A percentile compares a stretch with the other conserved stretches of the same genome.
Conservation (phyloP, 2,797 vertebrate genomes). For the Hippocampus kuda region DNA sequence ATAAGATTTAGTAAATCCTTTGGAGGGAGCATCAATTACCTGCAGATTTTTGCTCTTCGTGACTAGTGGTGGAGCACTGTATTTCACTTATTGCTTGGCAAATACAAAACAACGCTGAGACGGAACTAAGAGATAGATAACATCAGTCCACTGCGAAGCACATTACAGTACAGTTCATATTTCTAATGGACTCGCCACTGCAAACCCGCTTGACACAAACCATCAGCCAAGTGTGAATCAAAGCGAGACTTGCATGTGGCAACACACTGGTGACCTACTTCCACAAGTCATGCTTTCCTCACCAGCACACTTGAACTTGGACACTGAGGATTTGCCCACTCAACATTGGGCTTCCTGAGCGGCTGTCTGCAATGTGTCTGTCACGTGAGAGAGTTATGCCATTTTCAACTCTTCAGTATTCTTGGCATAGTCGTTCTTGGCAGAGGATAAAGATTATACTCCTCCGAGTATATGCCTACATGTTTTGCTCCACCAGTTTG, state of each 20-base stretch:
- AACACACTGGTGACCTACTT: constrained; percentile 30
- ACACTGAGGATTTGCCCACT: constrained; percentile 31
- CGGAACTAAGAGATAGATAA: not conserved
- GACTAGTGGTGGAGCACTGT: not conserved
- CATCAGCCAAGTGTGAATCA: not conserved
- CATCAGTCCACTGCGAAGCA: not conserved
- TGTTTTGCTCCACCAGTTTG: too few species aligned
- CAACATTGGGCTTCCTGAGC: constrained; percentile 23
- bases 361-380: constrained; percentile 4
- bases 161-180: not conserved
- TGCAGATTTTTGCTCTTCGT: not conserved
- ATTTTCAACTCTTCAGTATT: too few species aligned
- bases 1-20: too few species aligned
- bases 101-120: not conserved
- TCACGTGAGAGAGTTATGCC: too few species aligned
- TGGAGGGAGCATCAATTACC: too few species aligned
- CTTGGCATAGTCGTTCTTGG: too few species aligned
- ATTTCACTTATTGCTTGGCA: not conserved
- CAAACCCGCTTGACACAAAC: not conserved
- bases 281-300: constrained; percentile 15
- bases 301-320: constrained; percentile 9
- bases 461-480: too few species aligned
- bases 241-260: not conserved
- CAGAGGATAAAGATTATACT: too few species aligned
- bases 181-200: not conserved